A percentile compares a stretch with the other conserved stretches of the same genome.
These are phyloP conservation scores for Himantopus leucocephalus DNA, from an alignment of 2,113 vertebrate species.

Conservation along the genomic window DNA sequence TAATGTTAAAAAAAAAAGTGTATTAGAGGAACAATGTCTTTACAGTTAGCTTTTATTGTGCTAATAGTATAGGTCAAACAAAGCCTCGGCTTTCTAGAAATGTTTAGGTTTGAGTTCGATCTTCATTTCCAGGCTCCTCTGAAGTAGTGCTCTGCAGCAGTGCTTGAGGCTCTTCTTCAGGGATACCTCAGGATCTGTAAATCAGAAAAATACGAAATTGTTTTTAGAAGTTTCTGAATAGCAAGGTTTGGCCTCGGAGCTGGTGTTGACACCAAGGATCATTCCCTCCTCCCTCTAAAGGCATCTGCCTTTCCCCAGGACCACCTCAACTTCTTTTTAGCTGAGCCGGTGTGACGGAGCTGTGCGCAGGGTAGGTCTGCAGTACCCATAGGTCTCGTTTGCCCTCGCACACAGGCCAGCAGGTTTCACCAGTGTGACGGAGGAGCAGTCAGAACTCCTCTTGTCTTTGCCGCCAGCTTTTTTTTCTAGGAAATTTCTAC, in stretches of 20 bases:
- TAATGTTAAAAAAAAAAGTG: neutral
- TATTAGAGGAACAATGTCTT: neutral
- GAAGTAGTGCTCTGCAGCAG: neutral
- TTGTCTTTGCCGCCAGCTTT: neutral
- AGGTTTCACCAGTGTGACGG: neutral
- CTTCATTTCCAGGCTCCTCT: neutral
- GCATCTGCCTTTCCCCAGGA: neutral
- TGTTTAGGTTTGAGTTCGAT: neutral
- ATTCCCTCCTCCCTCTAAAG: neutral
- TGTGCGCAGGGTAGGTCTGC: neutral
- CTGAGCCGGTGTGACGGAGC: accelerated
- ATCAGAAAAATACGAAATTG: neutral
- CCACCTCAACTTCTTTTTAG: neutral
- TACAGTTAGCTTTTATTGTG: neutral
- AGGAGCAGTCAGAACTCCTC: neutral
- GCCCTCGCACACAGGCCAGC: accelerated
- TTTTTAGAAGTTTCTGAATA: neutral
- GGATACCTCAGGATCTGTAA: neutral
- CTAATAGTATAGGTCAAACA: neutral
- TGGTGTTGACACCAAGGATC: neutral
- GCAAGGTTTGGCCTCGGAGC: neutral
- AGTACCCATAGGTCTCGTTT: accelerated
- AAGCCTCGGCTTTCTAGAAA: neutral
- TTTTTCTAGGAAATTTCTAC: neutral
- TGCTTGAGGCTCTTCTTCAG: neutral